Conservation (phyloP, 2,888 invertebrate species). For the Lathronympha strigana region DNA sequence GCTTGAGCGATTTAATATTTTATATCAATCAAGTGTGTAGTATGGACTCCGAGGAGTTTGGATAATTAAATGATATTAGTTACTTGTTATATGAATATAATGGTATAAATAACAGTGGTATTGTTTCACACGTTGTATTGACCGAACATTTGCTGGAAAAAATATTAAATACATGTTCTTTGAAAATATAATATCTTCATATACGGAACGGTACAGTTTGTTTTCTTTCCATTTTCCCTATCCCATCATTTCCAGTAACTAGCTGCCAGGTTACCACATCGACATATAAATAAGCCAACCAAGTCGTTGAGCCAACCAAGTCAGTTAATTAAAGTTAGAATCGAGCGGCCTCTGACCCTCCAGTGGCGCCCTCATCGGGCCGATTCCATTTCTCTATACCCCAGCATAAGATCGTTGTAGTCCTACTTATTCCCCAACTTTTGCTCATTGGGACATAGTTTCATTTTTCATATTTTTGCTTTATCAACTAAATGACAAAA, state of each 20-base stretch:
- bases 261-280: background rate
- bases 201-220: conserved; percentile 59
- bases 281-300: too few species aligned
- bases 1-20: conserved; percentile 63
- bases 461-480: too few species aligned
- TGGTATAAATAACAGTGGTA: conserved; percentile 72
- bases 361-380: too few species aligned
- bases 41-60: conserved; percentile 63
- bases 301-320: too few species aligned
- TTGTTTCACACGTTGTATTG: conserved; percentile 81
- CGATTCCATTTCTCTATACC: too few species aligned
- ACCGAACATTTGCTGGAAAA: conserved; percentile 77
- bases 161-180: conserved; percentile 80
- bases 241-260: background rate
- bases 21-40: conserved; percentile 77
- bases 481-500: too few species aligned
- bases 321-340: too few species aligned
- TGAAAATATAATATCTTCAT: conserved; percentile 84
- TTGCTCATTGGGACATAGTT: too few species aligned
- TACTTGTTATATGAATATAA: conserved; percentile 78
- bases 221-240: conserved; percentile 50
- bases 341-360: too few species aligned
- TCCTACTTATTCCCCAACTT: too few species aligned
- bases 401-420: too few species aligned
- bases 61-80: conserved; percentile 79